phyloP scores from a whole-genome alignment of 2,797 vertebrate species.

The Lutjanus campechanus region DNA sequence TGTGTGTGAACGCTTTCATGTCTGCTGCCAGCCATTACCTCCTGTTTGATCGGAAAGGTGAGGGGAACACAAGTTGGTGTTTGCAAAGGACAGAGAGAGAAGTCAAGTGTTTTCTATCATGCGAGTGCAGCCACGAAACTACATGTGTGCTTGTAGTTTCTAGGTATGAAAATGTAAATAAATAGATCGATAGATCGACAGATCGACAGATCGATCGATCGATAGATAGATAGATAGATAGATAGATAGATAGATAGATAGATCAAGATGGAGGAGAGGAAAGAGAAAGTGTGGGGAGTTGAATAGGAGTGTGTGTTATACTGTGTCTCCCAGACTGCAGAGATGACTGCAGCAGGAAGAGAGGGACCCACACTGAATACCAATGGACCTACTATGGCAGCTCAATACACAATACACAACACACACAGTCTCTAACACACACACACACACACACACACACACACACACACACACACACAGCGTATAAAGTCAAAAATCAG shows the following conservation, averaged over 20 bases:
- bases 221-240: neutral
- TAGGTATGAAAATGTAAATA: slow-evolving; percentile 1
- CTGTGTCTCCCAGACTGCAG: slow-evolving; percentile 81
- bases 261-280: slow-evolving; percentile 12
- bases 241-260: slow-evolving; percentile 18
- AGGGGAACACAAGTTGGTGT: slow-evolving; percentile 30
- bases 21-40: slow-evolving; percentile 42
- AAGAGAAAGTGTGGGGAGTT: slow-evolving; percentile 44
- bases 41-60: slow-evolving; percentile 46
- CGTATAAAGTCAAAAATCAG: slow-evolving; percentile 41
- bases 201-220: neutral
- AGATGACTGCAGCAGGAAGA: slow-evolving; percentile 83
- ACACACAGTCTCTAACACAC: slow-evolving; percentile 33
- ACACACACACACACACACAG: slow-evolving; percentile 34
- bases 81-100: neutral
- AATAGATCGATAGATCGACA: neutral
- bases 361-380: slow-evolving; percentile 79
- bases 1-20: slow-evolving; percentile 22
- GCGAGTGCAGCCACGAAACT: neutral
- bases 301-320: slow-evolving; percentile 63
- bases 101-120: neutral
- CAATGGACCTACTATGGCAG: slow-evolving; percentile 76
- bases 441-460: slow-evolving; percentile 27
- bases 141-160: neutral
- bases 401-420: slow-evolving; percentile 66